Evolutionary conservation across 2,888 invertebrate genomes (phyloP).

Genomic region (Trimorus sp.): DNA sequence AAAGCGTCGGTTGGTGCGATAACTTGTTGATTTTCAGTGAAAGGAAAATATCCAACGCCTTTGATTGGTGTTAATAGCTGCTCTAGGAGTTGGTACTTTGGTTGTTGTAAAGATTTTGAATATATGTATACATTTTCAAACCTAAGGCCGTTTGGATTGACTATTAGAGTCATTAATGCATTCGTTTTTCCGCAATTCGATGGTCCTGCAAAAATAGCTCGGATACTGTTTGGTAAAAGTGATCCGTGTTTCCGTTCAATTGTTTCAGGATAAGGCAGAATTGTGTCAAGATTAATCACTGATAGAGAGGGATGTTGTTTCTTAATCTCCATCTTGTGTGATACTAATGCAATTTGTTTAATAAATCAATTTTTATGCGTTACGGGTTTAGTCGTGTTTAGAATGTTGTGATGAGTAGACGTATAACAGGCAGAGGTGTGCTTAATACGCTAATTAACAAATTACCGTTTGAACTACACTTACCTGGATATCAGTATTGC

Average conservation of each 20-base stretch:
- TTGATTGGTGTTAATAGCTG: slow-evolving; percentile 60
- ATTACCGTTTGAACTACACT: slow-evolving; percentile 47
- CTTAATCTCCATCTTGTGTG: too few species aligned
- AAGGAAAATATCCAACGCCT: slow-evolving; percentile 43
- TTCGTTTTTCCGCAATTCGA: slow-evolving; percentile 67
- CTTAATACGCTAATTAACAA: slow-evolving; percentile 26
- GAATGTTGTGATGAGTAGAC: slow-evolving; percentile 2
- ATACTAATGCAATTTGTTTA: too few species aligned
- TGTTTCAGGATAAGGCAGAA: neutral
- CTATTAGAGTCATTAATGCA: neutral
- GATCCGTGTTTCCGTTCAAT: neutral
- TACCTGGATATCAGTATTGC: neutral
- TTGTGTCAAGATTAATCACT: neutral
- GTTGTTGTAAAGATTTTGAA: slow-evolving; percentile 63
- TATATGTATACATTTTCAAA: slow-evolving; percentile 27
- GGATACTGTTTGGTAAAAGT: slow-evolving; percentile 15
- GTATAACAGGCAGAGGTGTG: slow-evolving; percentile 1
- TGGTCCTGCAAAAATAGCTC: neutral
- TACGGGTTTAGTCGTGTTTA: neutral
- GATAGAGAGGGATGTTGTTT: neutral
- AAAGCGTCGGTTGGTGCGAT: slow-evolving; percentile 26
- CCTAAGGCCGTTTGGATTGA: slow-evolving; percentile 10
- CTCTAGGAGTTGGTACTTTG: slow-evolving; percentile 72
- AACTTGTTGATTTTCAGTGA: slow-evolving; percentile 28
- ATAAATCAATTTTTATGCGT: neutral